phyloP scores from a whole-genome alignment of 2,113 vertebrate genomes.

The Gorsachius goisagi region DNA sequence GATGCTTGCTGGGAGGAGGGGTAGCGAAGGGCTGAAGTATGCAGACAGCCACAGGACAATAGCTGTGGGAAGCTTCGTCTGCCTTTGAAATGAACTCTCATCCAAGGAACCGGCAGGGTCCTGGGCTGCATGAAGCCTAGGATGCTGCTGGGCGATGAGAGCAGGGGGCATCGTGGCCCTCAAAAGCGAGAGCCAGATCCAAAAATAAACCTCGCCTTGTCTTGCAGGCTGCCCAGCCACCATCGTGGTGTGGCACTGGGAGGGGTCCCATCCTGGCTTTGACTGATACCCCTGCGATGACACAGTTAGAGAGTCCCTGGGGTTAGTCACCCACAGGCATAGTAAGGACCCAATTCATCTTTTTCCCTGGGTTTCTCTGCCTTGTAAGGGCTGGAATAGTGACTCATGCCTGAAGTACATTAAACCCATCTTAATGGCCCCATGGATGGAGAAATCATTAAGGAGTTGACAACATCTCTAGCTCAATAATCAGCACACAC shows the following conservation, averaged over 20 bases:
- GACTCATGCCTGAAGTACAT: not conserved
- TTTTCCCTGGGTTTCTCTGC: not conserved
- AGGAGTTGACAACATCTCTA: not conserved
- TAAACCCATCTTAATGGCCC: not conserved
- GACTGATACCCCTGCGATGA: not conserved
- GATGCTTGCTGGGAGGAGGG: not conserved
- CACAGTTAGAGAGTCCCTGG: not conserved
- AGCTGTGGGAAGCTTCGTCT: conserved; percentile 52
- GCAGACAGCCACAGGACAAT: conserved; percentile 67
- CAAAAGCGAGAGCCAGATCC: not conserved
- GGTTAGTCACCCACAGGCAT: not conserved
- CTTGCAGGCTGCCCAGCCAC: not conserved
- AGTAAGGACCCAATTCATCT: not conserved
- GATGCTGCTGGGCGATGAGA: not conserved
- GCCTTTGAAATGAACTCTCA: conserved; percentile 38
- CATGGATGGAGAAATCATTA: conserved; percentile 15
- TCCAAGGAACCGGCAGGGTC: not conserved
- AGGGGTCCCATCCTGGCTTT: not conserved
- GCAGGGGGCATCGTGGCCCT: not conserved
- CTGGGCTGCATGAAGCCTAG: not conserved
- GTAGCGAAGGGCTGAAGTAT: conserved; percentile 40
- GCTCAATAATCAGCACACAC: not conserved
- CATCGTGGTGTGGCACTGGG: not conserved
- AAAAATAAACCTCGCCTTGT: not conserved
- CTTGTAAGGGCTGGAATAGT: not conserved